phyloP scores from a whole-genome alignment of 2,888 invertebrate species.

The Drosophila ustulata region DNA sequence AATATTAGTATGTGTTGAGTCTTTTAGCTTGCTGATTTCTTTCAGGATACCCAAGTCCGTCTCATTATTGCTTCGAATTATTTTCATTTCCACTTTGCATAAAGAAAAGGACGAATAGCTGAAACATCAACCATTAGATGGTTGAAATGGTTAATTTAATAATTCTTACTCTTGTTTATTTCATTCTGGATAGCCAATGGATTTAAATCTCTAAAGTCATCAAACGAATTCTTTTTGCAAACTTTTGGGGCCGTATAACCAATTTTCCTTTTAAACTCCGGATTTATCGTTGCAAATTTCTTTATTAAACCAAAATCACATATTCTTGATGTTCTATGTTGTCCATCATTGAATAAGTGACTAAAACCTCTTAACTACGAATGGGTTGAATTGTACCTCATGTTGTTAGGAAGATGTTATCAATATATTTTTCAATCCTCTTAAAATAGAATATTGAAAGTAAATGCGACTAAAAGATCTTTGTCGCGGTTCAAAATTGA shows the following conservation, averaged over 20 bases:
- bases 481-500: too few relatives aligned
- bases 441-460: too few relatives aligned
- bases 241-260: constrained; percentile 24
- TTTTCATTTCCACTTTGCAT: not conserved
- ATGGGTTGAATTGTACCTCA: too few relatives aligned
- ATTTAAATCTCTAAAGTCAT: not conserved
- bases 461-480: too few relatives aligned
- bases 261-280: not conserved
- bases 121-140: not conserved
- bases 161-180: not conserved
- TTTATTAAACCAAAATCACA: constrained; percentile 16
- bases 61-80: not conserved
- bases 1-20: constrained; percentile 15
- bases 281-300: not conserved
- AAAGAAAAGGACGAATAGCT: not conserved
- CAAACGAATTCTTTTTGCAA: constrained; percentile 2
- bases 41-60: not conserved
- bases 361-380: too few relatives aligned
- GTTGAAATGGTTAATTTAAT: not conserved
- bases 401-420: too few relatives aligned
- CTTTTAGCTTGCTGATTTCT: too few relatives aligned
- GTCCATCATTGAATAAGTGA: too few relatives aligned
- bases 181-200: not conserved
- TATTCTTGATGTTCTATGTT: constrained; percentile 1
- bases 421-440: too few relatives aligned